Evolutionary conservation across 2,888 invertebrate species (phyloP).

Genomic region (Elysia crispata): DNA sequence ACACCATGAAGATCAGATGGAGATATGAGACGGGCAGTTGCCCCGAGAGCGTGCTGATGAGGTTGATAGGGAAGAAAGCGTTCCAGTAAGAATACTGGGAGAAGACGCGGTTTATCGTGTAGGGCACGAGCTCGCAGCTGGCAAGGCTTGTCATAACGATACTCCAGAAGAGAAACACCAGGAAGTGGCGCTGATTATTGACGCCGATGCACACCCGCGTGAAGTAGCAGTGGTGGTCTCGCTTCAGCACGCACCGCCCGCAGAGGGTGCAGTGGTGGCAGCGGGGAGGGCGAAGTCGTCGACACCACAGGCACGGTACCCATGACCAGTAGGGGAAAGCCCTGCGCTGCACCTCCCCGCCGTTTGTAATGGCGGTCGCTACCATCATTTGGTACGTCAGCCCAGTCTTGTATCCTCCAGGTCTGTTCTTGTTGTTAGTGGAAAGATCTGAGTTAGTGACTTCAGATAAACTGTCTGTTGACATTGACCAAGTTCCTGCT

Average conservation of each 20-base stretch:
- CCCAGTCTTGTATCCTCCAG: constrained; percentile 54
- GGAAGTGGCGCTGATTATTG: constrained; percentile 70
- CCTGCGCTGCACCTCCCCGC: constrained; percentile 51
- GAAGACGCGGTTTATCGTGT: constrained; percentile 50
- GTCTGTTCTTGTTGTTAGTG: no score
- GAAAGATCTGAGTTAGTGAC: no score
- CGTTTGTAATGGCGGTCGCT: constrained; percentile 32
- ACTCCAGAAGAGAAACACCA: constrained; percentile 70
- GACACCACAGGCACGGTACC: constrained; percentile 70
- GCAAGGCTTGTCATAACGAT: constrained; percentile 59
- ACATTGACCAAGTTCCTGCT: no score
- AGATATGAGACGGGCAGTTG: constrained; percentile 50
- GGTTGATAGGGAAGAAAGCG: constrained; percentile 60
- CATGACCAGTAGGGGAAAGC: constrained; percentile 73
- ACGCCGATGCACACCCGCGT: constrained; percentile 70
- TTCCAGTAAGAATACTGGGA: constrained; percentile 55
- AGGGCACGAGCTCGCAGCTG: constrained; percentile 53
- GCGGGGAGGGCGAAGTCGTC: constrained; percentile 68
- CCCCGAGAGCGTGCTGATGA: constrained; percentile 59
- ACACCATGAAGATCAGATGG: constrained; percentile 58
- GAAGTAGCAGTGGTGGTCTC: constrained; percentile 75
- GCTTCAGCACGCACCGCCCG: constrained; percentile 69
- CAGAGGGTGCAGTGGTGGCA: constrained; percentile 73
- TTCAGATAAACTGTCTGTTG: no score
- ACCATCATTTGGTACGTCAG: constrained; percentile 59